Conservation (phyloP, 2,888 invertebrate genomes). For the Apodemia zela region DNA sequence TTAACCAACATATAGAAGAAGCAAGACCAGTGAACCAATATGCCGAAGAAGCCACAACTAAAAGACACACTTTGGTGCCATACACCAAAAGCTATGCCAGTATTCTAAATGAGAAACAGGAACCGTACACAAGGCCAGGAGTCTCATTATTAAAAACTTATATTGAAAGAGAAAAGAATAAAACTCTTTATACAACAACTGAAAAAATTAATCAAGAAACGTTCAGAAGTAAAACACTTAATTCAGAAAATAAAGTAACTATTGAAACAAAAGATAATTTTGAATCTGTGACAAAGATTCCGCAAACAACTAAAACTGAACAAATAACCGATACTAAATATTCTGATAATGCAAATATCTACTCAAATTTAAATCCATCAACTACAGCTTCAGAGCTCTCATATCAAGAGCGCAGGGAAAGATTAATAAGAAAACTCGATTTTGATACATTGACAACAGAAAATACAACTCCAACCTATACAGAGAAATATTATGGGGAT, state of each 20-base stretch:
- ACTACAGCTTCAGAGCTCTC: constrained; percentile 50
- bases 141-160: constrained; percentile 62
- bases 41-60: constrained; percentile 50
- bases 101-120: constrained; percentile 48
- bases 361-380: constrained; percentile 44
- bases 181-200: constrained; percentile 47
- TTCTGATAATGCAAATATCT: constrained; percentile 49
- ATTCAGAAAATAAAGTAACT: constrained; percentile 39
- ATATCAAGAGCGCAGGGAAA: constrained; percentile 84
- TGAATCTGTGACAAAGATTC: constrained; percentile 68
- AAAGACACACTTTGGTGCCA: constrained; percentile 64
- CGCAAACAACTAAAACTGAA: constrained; percentile 50
- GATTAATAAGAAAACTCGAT: constrained; percentile 85
- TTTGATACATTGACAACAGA: constrained; percentile 68
- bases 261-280: constrained; percentile 52
- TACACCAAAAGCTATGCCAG: constrained; percentile 62
- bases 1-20: constrained; percentile 10
- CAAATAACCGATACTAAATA: constrained; percentile 47
- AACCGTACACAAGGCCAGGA: constrained; percentile 72
- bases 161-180: constrained; percentile 64
- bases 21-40: constrained; percentile 40
- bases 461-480: constrained; percentile 57
- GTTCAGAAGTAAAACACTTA: constrained; percentile 43
- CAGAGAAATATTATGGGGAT: constrained; percentile 70
- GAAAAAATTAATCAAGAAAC: constrained; percentile 48